Percentiles rank a stretch among this genome's conserved stretches.
phyloP scores from a whole-genome alignment of 2,797 vertebrate species.

The Parauchenoglanis punctatus region DNA sequence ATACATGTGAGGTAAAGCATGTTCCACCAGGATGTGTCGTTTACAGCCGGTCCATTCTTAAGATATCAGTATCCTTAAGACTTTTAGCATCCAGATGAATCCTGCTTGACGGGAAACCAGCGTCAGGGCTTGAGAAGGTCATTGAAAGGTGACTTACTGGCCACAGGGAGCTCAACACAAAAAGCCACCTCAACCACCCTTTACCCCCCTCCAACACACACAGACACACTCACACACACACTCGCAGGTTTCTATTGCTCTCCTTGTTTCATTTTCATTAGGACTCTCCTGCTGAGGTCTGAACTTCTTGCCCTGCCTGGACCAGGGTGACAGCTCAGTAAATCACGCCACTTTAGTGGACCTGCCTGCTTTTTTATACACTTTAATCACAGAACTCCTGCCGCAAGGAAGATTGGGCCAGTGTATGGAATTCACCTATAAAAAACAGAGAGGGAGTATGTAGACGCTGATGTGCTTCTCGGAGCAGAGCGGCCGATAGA shows the following conservation, averaged over 20 bases:
- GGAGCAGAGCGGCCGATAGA: conserved; percentile 66
- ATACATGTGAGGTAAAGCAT: conserved; percentile 78
- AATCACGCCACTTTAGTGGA: conserved; percentile 80
- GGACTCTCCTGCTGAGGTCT: conserved; percentile 73
- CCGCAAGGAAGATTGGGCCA: conserved; percentile 74
- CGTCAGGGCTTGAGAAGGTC: conserved; percentile 64
- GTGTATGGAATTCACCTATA: conserved; percentile 67
- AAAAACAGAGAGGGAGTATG: conserved; percentile 62
- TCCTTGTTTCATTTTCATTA: conserved; percentile 78
- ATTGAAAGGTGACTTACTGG: conserved; percentile 45
- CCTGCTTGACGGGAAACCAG: conserved; percentile 71
- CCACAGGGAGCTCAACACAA: conserved; percentile 43
- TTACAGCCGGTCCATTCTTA: conserved; percentile 76
- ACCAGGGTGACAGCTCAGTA: conserved; percentile 78
- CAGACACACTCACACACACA: conserved; percentile 27
- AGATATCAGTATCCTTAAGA: conserved; percentile 67
- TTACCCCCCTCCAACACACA: conserved; percentile 33
- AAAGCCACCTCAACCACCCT: conserved; percentile 49
- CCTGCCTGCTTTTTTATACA: conserved; percentile 76
- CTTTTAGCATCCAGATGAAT: conserved; percentile 75
- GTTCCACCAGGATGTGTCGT: conserved; percentile 78
- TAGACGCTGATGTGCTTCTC: conserved; percentile 73
- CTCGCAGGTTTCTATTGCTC: conserved; percentile 50
- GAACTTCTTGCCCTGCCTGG: conserved; percentile 75
- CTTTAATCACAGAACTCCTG: conserved; percentile 82